Evolutionary conservation across 2,888 invertebrate genomes (phyloP).

Genomic region (Eupithecia dodoneata): DNA sequence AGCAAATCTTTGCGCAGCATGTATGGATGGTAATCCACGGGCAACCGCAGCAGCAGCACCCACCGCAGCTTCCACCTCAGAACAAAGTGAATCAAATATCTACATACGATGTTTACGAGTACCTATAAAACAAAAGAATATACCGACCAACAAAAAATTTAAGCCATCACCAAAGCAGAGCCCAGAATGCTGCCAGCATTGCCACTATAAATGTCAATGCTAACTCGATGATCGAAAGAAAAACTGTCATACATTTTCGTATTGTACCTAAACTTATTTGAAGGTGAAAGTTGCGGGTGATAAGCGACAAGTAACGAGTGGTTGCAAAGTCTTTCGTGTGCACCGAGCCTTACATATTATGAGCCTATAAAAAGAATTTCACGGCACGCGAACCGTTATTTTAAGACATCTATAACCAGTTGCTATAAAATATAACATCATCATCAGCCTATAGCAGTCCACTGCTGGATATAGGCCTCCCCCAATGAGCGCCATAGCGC

Average conservation of each 20-base stretch:
- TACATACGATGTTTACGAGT: too few species aligned
- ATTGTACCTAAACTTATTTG: neutral
- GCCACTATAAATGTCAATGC: neutral
- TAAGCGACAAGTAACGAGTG: neutral
- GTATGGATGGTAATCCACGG: too few species aligned
- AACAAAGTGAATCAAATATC: neutral
- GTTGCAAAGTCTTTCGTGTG: neutral
- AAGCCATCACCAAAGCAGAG: neutral
- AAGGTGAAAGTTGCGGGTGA: neutral
- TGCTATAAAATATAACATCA: slow-evolving; percentile 14
- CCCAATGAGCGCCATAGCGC: too few species aligned
- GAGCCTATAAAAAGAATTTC: slow-evolving; percentile 15
- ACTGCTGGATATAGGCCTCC: too few species aligned
- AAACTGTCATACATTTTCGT: neutral
- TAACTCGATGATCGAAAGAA: neutral
- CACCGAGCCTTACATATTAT: neutral
- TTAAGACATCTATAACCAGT: slow-evolving; percentile 19
- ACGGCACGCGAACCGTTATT: neutral
- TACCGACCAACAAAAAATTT: neutral
- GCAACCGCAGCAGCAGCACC: too few species aligned
- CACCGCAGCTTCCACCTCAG: too few species aligned
- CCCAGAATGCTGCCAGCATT: neutral
- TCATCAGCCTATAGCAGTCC: too few species aligned
- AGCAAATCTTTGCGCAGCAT: too few species aligned
- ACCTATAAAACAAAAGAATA: neutral